A percentile compares a stretch with the other conserved stretches of the same genome.
These are phyloP conservation scores for Miichthys miiuy DNA, from an alignment of 2,797 vertebrate species.

Conservation along the genomic window DNA sequence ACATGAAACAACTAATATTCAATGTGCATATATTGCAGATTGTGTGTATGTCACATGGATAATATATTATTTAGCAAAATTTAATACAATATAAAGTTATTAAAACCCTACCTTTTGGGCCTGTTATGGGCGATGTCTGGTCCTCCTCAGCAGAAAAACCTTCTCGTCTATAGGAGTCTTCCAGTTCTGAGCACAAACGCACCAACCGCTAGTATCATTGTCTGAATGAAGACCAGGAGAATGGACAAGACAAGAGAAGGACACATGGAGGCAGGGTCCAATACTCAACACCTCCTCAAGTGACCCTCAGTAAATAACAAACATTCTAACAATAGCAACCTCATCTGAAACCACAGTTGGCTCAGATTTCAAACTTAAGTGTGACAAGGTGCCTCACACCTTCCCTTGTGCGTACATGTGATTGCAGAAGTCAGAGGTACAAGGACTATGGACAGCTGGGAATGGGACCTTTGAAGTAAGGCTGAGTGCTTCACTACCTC, in stretches of 20 bases:
- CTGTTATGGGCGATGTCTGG: slow-evolving; percentile 3
- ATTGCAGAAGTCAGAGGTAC: slow-evolving; percentile 49
- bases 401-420: slow-evolving; percentile 49
- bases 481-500: slow-evolving; percentile 18
- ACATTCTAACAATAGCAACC: slow-evolving; percentile 75
- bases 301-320: slow-evolving; percentile 69
- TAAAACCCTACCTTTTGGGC: slow-evolving; percentile 57
- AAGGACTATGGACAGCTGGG: slow-evolving; percentile 76
- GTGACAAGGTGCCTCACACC: slow-evolving; percentile 65
- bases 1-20: not conserved
- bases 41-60: not conserved
- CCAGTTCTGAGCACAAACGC: slow-evolving; percentile 26
- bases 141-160: slow-evolving; percentile 25
- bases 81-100: not conserved
- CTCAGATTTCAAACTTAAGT: slow-evolving; percentile 69
- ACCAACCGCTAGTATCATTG: slow-evolving; percentile 37
- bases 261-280: slow-evolving; percentile 68
- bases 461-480: slow-evolving; percentile 60
- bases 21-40: not conserved
- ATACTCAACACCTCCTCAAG: slow-evolving; percentile 80
- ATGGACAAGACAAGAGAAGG: slow-evolving; percentile 63
- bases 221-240: slow-evolving; percentile 64
- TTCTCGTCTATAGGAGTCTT: slow-evolving; percentile 21
- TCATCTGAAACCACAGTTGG: slow-evolving; percentile 55
- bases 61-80: not conserved